Base-by-base conservation (phyloP, 2,113 vertebrate species). In the Neodontobutis hainanensis region DNA sequence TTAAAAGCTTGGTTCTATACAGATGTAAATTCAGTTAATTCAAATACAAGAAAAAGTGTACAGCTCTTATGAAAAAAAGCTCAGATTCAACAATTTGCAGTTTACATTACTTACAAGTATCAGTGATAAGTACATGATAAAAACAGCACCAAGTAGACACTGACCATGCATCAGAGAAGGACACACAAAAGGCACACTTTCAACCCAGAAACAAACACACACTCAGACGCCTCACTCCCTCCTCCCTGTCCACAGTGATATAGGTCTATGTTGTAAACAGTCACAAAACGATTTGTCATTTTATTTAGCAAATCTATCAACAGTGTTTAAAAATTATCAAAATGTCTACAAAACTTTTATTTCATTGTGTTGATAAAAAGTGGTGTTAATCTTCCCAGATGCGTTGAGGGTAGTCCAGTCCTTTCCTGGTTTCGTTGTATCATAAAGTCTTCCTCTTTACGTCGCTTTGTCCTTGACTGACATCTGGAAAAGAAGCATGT, bases 181-280 rank as follows among this genome's bases (percentile, higher is more conserved):
- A 89, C 79, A 76, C 67, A 80, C 75, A 71, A 74, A 84, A 85
- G 84, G 82, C 82, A 86, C 82, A 71, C 75, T 5, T 61, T 66
- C 76, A 73, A 15, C 70, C 76, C 42, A 51, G 12, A 51, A 59
- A 6, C 69, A 6, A 58, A 27, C 72, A 49, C 58, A 62, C 15
- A 15, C 9, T 15, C 43, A 61, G 11, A 78, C 75, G 60, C 40
- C 55, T 43, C 80, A 81, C 53, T 66, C 77, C 70, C 12, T 71
- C 36, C 59, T 80, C 82, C 75, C 90, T 62, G 82, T 91, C 90
- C 91, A 92, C 91, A 92, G 91, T 91, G 90, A 91, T 90, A 85
- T 59, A 90, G 91, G 91, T 92, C 90, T 84, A 78, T 87, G 19
- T 86, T 93, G 91, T 93, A 92, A 92, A 93, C 90, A 88, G 86